Base-by-base conservation (phyloP, 2,888 invertebrate species). In the Platycheirus rosarum region DNA sequence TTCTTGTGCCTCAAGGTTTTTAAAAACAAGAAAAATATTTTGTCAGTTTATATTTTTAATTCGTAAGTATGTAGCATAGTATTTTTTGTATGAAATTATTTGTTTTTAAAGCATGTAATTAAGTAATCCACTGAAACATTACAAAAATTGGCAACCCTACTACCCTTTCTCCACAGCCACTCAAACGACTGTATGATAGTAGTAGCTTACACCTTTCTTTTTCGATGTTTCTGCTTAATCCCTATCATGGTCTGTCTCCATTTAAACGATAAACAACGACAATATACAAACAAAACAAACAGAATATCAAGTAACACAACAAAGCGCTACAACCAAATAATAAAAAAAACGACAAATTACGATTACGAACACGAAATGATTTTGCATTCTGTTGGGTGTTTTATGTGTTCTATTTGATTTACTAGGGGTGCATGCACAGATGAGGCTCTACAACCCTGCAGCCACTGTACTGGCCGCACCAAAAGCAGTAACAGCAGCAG, bases 381-480 rank as follows among this genome's bases (percentile, higher is more conserved):
- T 76, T 57, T 48, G 51, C 57, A 66, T 78, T 71, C 7, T 44
- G 23, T 71, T 68, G 60, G 44, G 5, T 75, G 60, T 70, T 55
- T 55, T 40, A 20, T 62, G 14, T 62, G 48, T 55, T 62, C 68
- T 13, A n/a, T 60, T 26, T 62, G 66, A 78, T 78, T 71, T 78
- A 73, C 49, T 40, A 77, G 70, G 78, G 66, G 73, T 78, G 73
- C 78, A 78, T 78, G 68, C 73, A 78, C 73, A 78, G 78, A 78
- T 73, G 78, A 73, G 62, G 66, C 68, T 78, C 37, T 65, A 65
- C 68, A 48, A 46, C 60, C 53, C 62, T 37, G 23, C 49, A 49
- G 44, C 16, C 16, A 44, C 4, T 13, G 23, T 11, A 35, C 37
- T 20, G 23, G 40, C 23, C 23, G 11, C 14, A 20, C 40, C 57